Base-by-base conservation (phyloP, 2,797 vertebrate species). In the Xenentodon cancila region DNA sequence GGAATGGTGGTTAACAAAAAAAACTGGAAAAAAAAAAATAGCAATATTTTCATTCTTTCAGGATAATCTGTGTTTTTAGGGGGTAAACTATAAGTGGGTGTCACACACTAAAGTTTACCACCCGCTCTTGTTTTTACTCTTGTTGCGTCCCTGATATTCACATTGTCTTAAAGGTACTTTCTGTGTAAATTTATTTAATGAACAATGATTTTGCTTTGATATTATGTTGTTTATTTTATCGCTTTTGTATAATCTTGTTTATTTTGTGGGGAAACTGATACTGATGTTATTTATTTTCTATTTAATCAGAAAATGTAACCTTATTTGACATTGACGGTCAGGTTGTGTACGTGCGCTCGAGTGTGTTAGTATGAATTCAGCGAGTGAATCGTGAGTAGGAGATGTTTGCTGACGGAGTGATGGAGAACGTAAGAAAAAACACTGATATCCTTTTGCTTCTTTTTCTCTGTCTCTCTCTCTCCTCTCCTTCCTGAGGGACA, bases 21-120 rank as follows among this genome's bases (percentile, higher is more conserved):
- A 50, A 55, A 78, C 74, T 72, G 73, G 49, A 18, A 11, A 32
- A 81, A 87, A 87, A 81, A 78, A 84, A 91, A 93, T 91, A 93
- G 92, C 92, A 94, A 94, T 93, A 94, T 92, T 91, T 86, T 90
- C 81, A 92, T 90, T 87, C 76, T 85, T 90, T 93, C 90, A 90
- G 83, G 88, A 91, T 89, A 83, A 79, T 85, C 77, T 88, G 76
- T 90, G 77, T 82, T 83, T 87, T 83, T 58, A 61, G 75, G 80
- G 83, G 75, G 73, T 70, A 47, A 75, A 73, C 80, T 63, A 61
- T 62, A 86, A 50, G 76, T 73, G 80, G 61, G 59, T 54, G 66
- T 37, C 34, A 13, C 34, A 37, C 34, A 13, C 37, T 40, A 15
- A 40, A 48, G 69, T 81, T 81, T 69, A 73, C 76, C 64, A 69